Evolutionary conservation across 2,113 vertebrate genomes (phyloP), one percentile per base, ranked within the genome.

Genomic region (Plecturocebus donacophilus): DNA sequence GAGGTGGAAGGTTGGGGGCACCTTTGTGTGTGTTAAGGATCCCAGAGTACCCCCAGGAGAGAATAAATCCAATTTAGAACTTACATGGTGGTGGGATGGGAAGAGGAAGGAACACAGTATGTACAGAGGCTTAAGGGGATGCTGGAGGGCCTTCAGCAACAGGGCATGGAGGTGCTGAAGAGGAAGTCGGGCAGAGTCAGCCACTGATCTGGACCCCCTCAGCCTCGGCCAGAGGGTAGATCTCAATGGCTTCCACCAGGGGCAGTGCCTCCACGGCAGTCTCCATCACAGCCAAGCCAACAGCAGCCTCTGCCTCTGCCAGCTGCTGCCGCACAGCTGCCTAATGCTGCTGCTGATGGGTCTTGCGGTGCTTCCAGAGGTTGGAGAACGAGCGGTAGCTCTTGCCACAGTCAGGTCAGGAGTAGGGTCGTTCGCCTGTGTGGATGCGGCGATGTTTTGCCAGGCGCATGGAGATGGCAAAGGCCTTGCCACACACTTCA

Each of bases 381-480:
- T 99, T 99, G 80, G 99, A 99, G 94, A 99, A 98, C 20, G 99
- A 99, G 97, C 99, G 99, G 98, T 99, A 99, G 96, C 99, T 98
- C 97, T 99, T 99, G 93, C 99, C 98, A 6, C 99, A 99, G 88
- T 98, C 98, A 0, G 98, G 97, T 11, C 99, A 99, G 0, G 96
- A 97, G 47, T 99, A 99, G 0, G 99, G 99, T 16, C 99, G 97
- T 40, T 99, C 99, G 0, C 99, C 99, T 0, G 99, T 99, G 97
- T 99, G 99, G 3, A 99, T 99, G 0, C 99, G 99, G 0, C 98
- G 99, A 95, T 99, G 99, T 4, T 99, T 99, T 0, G 99, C 98
- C 96, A 99, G 98, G 92, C 99, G 99, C 99, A 99, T 99, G 68
- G 99, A 99, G 98, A 99, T 99, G 93, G 99, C 99, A 75, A 99